A percentile compares a stretch with the other conserved stretches of the same genome.
Evolutionary conservation across 2,888 invertebrate genomes (phyloP).

Genomic region (Syrphus vitripennis): DNA sequence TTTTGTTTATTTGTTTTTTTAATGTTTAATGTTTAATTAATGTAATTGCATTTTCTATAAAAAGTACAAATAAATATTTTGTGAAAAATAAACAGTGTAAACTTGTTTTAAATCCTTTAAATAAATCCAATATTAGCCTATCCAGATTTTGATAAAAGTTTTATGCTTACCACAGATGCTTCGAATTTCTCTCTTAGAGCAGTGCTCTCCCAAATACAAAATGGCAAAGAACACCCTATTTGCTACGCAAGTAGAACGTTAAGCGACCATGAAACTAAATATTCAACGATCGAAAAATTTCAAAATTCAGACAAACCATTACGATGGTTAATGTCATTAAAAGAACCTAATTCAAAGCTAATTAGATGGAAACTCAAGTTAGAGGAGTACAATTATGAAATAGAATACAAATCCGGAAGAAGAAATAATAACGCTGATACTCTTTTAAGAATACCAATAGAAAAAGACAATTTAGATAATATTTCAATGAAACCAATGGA

Average conservation of each 20-base stretch:
- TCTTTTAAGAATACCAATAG: background rate
- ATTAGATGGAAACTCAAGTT: background rate
- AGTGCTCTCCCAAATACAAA: background rate
- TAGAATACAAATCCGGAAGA: too few relatives aligned
- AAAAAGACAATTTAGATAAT: background rate
- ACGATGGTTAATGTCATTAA: background rate
- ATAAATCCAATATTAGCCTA: background rate
- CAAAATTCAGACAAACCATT: background rate
- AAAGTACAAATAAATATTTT: background rate
- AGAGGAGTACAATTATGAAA: too few relatives aligned
- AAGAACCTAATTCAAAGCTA: background rate
- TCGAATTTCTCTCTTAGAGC: background rate
- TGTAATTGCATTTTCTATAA: too few relatives aligned
- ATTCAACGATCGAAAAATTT: slow-evolving; percentile 20
- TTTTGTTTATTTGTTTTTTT: too few relatives aligned
- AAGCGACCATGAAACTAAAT: slow-evolving; percentile 21
- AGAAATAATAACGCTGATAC: background rate
- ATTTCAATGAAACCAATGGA: background rate
- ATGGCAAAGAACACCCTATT: slow-evolving; percentile 11
- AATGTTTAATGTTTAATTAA: too few relatives aligned
- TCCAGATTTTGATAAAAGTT: background rate
- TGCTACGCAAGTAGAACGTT: slow-evolving; percentile 23
- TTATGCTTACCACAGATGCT: background rate
- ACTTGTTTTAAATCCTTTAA: too few relatives aligned
- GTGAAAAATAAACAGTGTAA: background rate